These are phyloP conservation scores for Crocidura indochinensis DNA, from an alignment of 2,797 vertebrate genomes.

Conservation along the genomic window DNA sequence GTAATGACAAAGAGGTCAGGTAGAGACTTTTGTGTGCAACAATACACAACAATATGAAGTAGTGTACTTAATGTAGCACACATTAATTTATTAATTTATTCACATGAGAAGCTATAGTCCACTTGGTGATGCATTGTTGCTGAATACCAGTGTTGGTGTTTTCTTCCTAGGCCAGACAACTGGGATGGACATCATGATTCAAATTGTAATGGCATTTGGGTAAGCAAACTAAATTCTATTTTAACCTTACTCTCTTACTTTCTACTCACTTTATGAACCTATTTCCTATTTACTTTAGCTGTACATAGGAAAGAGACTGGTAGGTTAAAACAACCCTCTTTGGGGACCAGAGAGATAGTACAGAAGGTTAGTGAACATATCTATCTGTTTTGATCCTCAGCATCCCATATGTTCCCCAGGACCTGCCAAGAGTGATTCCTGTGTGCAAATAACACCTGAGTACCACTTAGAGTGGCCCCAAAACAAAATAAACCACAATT, in stretches of 20 bases:
- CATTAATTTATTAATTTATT: no score
- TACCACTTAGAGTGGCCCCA: no score
- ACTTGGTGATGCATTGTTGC: background rate
- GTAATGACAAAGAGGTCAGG: background rate
- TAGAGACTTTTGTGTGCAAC: background rate
- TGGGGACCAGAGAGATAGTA: no score
- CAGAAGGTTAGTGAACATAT: no score
- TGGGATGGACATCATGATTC: constrained; percentile 90
- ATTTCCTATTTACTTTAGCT: background rate
- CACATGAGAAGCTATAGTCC: background rate
- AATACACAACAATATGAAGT: fast-evolving
- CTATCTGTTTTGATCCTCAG: no score
- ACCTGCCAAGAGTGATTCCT: no score
- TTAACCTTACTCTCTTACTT: background rate
- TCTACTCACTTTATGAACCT: background rate
- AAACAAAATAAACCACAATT: no score
- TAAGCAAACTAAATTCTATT: constrained; percentile 79
- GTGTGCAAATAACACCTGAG: no score
- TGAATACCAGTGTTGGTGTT: constrained; percentile 2
- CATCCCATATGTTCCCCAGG: no score
- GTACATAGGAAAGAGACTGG: background rate
- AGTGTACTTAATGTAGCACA: background rate
- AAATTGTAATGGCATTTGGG: constrained; percentile 93
- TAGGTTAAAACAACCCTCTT: background rate
- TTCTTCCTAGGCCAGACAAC: constrained; percentile 87